Evolutionary conservation across 1,140 invertebrate genomes (phyloP).

Genomic region (Phenacoccus solenopsis): DNA sequence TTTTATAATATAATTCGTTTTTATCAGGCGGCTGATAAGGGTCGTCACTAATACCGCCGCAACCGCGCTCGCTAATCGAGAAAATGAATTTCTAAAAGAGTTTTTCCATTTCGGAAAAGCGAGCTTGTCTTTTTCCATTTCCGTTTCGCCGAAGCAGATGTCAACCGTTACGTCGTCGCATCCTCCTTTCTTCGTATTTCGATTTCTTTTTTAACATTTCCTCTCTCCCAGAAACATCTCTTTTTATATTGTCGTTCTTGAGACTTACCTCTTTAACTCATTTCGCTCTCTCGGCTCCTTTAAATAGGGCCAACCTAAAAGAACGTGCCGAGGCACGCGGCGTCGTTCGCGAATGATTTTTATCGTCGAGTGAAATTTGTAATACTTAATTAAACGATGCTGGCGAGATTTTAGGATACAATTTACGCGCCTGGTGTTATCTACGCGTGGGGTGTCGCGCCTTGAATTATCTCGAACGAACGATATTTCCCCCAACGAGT

Average conservation of each 20-base stretch:
- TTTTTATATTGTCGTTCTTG: background rate
- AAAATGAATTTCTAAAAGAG: conserved; percentile 7
- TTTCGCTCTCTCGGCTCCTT: background rate
- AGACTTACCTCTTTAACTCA: background rate
- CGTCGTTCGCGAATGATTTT: conserved; percentile 1
- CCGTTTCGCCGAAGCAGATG: conserved; percentile 9
- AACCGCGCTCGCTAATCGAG: conserved; percentile 13
- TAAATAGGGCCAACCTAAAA: no score
- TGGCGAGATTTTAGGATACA: background rate
- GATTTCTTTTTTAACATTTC: background rate
- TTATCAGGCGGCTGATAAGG: conserved; percentile 14
- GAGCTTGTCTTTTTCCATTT: conserved; percentile 16
- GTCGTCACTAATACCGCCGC: conserved; percentile 12
- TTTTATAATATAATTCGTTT: conserved; percentile 18
- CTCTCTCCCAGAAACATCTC: background rate
- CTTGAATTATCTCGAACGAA: background rate
- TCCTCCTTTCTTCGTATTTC: conserved; percentile 10
- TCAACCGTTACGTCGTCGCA: conserved; percentile 7
- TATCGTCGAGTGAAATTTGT: background rate
- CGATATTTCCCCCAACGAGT: background rate
- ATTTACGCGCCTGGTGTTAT: background rate
- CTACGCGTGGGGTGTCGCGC: no score
- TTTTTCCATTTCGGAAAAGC: conserved; percentile 10
- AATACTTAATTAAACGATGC: background rate
- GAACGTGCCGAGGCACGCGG: background rate